These are phyloP conservation scores for Graptemys geographica DNA, from an alignment of 2,797 vertebrate species.

Conservation along the genomic window DNA sequence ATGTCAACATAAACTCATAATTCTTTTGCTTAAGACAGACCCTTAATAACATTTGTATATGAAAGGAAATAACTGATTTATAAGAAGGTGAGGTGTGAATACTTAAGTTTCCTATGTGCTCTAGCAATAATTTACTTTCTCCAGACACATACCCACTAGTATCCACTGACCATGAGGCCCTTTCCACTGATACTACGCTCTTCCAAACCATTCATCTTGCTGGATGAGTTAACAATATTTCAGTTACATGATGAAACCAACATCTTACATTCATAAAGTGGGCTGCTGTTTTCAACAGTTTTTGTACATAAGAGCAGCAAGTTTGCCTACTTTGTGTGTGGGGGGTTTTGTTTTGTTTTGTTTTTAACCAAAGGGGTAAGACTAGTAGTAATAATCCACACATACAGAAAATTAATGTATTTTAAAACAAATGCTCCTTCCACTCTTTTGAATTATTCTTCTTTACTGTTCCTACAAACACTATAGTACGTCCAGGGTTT, in stretches of 20 bases:
- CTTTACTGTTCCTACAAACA: not conserved
- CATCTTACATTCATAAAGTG: fast-evolving
- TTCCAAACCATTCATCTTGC: not conserved
- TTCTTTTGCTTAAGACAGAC: not conserved
- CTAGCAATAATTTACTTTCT: not conserved
- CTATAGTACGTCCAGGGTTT: constrained; percentile 50
- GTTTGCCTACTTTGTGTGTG: fast-evolving
- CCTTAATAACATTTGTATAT: not conserved
- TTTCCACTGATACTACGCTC: fast-evolving
- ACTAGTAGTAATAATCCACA: not conserved
- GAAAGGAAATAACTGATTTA: not conserved
- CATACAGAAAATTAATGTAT: not conserved
- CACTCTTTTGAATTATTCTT: constrained; percentile 1
- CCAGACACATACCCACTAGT: not conserved
- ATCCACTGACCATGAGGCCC: not conserved
- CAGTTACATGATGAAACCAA: fast-evolving
- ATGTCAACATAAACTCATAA: fast-evolving
- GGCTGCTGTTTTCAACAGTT: not conserved
- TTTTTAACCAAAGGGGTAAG: not conserved
- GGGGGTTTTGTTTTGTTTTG: too few relatives aligned
- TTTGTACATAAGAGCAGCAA: fast-evolving
- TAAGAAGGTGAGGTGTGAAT: not conserved
- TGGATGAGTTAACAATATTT: not conserved
- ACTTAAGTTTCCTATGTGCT: not conserved
- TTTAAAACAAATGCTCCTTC: constrained; percentile 55